phyloP scores from a whole-genome alignment of 2,888 invertebrate genomes.

The Scaptomyza caliginosa region DNA sequence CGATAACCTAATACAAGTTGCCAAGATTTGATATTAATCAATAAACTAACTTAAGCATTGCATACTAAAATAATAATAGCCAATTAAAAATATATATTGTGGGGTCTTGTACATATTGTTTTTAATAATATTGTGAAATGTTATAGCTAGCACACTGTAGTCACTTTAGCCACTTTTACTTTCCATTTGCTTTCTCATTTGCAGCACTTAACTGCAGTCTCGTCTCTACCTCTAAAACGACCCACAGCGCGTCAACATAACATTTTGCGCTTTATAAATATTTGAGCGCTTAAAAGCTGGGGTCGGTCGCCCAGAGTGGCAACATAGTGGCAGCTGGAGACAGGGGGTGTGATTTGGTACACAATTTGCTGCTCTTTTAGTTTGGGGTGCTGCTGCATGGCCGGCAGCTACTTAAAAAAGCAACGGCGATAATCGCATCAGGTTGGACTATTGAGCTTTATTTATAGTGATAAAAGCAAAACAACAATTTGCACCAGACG shows the following conservation, averaged over 20 bases:
- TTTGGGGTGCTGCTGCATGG: conserved; percentile 16
- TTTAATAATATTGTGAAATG: conserved; percentile 9
- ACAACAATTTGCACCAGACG: neutral
- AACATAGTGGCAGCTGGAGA: conserved; percentile 23
- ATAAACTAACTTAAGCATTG: neutral
- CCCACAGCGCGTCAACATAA: conserved; percentile 58
- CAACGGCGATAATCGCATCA: conserved; percentile 51
- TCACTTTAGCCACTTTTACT: conserved; percentile 41
- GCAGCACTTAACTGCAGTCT: conserved; percentile 51
- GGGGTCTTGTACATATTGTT: neutral
- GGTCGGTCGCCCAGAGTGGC: conserved; percentile 16
- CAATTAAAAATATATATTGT: neutral
- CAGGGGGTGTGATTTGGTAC: neutral
- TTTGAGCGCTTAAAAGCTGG: conserved; percentile 70
- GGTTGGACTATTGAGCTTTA: conserved; percentile 38
- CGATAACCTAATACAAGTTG: neutral
- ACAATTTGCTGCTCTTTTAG: conserved; percentile 32
- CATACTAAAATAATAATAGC: neutral
- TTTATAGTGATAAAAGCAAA: conserved; percentile 34
- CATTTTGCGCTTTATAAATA: conserved; percentile 68
- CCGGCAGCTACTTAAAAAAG: conserved; percentile 40
- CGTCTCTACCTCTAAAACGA: conserved; percentile 22
- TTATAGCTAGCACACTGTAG: conserved; percentile 19
- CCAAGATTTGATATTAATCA: neutral
- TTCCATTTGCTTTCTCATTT: conserved; percentile 58